A percentile compares a stretch with the other conserved stretches of the same genome.
phyloP scores from a whole-genome alignment of 2,888 invertebrate genomes.

The Drosophila affinis region DNA sequence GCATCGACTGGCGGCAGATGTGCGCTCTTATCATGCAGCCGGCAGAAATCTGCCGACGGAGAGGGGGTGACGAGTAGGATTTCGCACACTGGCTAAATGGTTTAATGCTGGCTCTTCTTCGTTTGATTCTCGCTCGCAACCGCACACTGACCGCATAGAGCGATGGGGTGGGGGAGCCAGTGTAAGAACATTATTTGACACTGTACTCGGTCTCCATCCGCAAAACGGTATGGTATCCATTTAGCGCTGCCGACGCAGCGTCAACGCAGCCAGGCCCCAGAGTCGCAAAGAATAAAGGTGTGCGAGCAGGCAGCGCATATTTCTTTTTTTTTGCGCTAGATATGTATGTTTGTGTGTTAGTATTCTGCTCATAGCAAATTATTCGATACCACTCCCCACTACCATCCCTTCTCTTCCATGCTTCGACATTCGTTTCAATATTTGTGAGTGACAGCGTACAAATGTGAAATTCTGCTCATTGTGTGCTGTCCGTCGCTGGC shows the following conservation, averaged over 20 bases:
- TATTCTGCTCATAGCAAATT: conserved; percentile 54
- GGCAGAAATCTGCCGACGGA: neutral
- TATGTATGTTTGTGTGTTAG: conserved; percentile 46
- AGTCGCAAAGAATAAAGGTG: conserved; percentile 25
- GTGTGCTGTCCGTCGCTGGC: conserved; percentile 57
- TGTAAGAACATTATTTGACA: neutral
- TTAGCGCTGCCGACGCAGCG: neutral
- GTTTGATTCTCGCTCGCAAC: neutral
- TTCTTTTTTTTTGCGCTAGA: conserved; percentile 58
- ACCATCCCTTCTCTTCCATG: neutral
- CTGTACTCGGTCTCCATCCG: neutral
- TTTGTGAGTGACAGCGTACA: conserved; percentile 74
- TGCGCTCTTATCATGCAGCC: conserved; percentile 37
- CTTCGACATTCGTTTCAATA: conserved; percentile 50
- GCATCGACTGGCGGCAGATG: conserved; percentile 59
- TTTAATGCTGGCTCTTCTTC: neutral
- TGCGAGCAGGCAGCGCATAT: conserved; percentile 10
- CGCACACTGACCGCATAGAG: neutral
- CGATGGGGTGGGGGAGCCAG: neutral
- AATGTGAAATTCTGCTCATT: conserved; percentile 76
- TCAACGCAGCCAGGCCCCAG: neutral
- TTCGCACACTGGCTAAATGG: conserved; percentile 21
- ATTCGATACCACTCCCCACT: conserved; percentile 31
- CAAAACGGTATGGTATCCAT: neutral
- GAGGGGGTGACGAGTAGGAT: conserved; percentile 20